These are phyloP conservation scores for Anser brachyrhynchus DNA, from an alignment of 2,113 vertebrate genomes.

Conservation along the genomic window DNA sequence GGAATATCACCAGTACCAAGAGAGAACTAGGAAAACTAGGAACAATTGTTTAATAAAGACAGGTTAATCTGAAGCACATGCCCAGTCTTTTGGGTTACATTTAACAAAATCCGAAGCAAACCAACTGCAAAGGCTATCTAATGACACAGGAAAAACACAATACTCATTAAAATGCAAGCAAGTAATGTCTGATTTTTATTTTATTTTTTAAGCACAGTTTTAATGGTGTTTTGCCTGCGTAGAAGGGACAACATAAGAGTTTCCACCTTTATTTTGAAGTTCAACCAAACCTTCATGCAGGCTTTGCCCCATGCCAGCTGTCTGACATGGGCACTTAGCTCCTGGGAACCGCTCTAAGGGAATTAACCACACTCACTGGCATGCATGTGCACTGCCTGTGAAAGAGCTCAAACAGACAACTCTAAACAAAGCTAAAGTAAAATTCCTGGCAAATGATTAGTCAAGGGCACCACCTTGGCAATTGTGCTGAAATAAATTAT, in stretches of 20 bases:
- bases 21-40: background rate
- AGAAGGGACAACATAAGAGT: background rate
- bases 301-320: background rate
- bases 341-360: background rate
- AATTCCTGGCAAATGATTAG: background rate
- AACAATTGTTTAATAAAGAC: background rate
- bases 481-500: background rate
- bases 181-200: background rate
- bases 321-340: background rate
- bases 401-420: background rate
- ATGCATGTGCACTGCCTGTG: background rate
- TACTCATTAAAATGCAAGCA: background rate
- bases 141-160: background rate
- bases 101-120: background rate
- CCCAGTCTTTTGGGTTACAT: background rate
- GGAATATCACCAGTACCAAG: background rate
- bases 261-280: background rate
- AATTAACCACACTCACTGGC: background rate
- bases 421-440: background rate
- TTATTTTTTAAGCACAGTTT: background rate
- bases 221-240: background rate
- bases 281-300: background rate
- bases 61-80: background rate
- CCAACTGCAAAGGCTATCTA: background rate
- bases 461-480: background rate